Percentiles rank a stretch among this genome's conserved stretches.
phyloP scores from a whole-genome alignment of 2,797 vertebrate species.

The Malacoraja senta region DNA sequence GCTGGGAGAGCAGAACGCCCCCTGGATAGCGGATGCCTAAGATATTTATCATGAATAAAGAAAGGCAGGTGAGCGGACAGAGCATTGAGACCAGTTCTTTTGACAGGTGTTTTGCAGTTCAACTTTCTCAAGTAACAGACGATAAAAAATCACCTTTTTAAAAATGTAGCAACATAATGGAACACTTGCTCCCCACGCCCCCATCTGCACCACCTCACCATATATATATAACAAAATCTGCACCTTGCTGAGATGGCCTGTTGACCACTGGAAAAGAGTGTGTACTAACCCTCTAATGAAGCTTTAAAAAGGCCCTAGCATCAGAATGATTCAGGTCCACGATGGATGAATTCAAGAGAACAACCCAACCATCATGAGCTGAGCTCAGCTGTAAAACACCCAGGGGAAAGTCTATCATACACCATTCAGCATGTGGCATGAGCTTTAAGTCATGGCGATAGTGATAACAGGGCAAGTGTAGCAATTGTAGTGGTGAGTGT shows the following conservation, averaged over 20 bases:
- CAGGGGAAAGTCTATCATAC: not conserved
- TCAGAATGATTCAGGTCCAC: not conserved
- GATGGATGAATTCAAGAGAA: not conserved
- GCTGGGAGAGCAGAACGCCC: not conserved
- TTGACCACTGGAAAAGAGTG: not conserved
- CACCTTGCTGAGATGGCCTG: no score
- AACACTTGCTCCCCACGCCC: no score
- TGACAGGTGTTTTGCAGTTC: not conserved
- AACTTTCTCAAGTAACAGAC: not conserved
- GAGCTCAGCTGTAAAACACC: not conserved
- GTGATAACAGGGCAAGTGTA: not conserved
- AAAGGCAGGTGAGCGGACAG: not conserved
- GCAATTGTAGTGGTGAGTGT: not conserved
- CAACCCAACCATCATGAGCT: not conserved
- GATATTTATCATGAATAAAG: not conserved
- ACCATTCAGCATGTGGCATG: not conserved
- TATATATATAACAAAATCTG: no score
- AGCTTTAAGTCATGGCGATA: not conserved
- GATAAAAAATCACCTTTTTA: not conserved
- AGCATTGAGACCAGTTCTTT: not conserved
- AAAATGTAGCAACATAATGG: not conserved
- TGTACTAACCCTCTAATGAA: not conserved
- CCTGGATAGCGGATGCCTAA: not conserved
- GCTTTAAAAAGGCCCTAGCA: not conserved
- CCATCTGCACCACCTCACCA: no score